phyloP scores from a whole-genome alignment of 1,140 invertebrate genomes.

The Ips typographus region DNA sequence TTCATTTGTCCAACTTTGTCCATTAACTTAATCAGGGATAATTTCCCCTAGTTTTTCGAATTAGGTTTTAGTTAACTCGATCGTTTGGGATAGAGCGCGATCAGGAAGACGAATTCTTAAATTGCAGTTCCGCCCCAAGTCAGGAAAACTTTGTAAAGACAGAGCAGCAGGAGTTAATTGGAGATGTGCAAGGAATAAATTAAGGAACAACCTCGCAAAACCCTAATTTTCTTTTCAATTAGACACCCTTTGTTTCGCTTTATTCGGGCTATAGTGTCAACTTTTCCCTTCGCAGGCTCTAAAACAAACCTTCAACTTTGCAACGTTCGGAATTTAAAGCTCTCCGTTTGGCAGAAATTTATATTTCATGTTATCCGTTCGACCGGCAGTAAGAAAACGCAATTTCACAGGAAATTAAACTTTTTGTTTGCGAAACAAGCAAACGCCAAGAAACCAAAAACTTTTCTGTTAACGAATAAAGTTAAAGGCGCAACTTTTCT shows the following conservation, averaged over 20 bases:
- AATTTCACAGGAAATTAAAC: slow-evolving; percentile 20
- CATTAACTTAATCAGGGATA: slow-evolving; percentile 12
- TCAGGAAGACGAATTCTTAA: no score
- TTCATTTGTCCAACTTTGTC: slow-evolving; percentile 7
- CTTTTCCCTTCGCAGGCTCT: not conserved
- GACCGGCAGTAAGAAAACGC: slow-evolving; percentile 1
- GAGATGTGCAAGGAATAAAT: slow-evolving; percentile 1
- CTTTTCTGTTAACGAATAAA: slow-evolving; percentile 18
- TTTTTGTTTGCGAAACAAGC: slow-evolving; percentile 25
- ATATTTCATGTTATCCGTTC: slow-evolving; percentile 12
- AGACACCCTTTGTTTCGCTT: not conserved
- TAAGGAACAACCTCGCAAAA: not conserved
- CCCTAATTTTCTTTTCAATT: slow-evolving; percentile 4
- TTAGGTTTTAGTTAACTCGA: no score
- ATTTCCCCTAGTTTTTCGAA: not conserved
- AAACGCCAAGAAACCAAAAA: slow-evolving; percentile 18
- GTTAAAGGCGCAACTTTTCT: slow-evolving; percentile 18
- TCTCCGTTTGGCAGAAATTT: slow-evolving; percentile 4
- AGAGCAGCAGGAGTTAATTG: not conserved
- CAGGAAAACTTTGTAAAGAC: no score
- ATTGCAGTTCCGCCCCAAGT: no score
- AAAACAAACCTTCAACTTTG: not conserved
- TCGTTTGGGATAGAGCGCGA: no score
- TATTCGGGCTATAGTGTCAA: no score
- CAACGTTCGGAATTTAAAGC: no score